Evolutionary conservation across 2,797 vertebrate genomes (phyloP).

Genomic region (Phataginus tricuspis): DNA sequence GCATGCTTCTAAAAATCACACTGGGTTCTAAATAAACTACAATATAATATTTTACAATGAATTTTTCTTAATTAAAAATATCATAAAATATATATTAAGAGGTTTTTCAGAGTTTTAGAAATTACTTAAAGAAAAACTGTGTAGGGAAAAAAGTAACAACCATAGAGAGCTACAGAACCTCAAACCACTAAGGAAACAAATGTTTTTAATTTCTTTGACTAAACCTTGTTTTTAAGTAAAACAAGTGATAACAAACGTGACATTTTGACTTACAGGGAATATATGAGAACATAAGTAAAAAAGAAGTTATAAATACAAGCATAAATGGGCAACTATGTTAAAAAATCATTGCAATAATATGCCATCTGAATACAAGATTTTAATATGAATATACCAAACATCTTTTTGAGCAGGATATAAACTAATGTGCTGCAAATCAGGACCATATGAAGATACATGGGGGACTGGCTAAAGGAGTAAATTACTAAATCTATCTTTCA

Average conservation of each 20-base stretch:
- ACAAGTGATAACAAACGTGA: neutral
- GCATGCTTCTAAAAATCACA: constrained; percentile 15
- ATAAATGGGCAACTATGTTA: neutral
- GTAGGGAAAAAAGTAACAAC: neutral
- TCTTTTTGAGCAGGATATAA: neutral
- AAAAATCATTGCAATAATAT: neutral
- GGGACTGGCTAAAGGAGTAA: constrained; percentile 13
- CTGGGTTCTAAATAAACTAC: neutral
- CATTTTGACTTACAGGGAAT: neutral
- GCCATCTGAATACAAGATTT: constrained; percentile 36
- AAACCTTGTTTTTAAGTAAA: constrained; percentile 12
- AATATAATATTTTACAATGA: neutral
- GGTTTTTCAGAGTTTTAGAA: constrained; percentile 1
- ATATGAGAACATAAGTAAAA: neutral
- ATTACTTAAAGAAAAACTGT: constrained; percentile 13
- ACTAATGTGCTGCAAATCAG: neutral
- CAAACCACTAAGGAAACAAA: constrained; percentile 4
- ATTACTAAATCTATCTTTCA: neutral
- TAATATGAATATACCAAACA: neutral
- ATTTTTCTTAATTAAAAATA: neutral
- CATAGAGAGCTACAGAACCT: neutral
- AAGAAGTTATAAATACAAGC: neutral
- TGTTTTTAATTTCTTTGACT: neutral
- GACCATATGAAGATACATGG: neutral
- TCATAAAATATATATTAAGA: neutral